Evolutionary conservation across 2,888 invertebrate species (phyloP), one percentile per base, ranked within the genome.

Genomic region (Aporophyla nigra): DNA sequence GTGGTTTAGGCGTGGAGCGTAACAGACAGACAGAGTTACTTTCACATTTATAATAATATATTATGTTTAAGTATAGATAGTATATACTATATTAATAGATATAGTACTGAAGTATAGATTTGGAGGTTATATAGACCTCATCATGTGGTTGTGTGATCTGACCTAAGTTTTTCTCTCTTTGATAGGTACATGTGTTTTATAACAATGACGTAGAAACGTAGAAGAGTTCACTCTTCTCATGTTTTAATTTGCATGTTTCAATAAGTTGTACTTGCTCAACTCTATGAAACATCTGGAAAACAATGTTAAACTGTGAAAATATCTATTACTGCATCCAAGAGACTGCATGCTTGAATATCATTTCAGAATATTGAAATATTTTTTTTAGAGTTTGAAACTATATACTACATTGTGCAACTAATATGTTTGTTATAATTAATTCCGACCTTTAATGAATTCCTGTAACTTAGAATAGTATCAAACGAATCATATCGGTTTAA

Each of bases 281-380:
- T 66, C 58, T 59, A 40, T 59, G 54, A 40, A 59, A 80, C 63
- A 74, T 61, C 14, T 59, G 66, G 61, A 71, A 82, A 73, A 75
- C 76, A 71, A 81, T 72, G 73, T 81, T 81, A 84, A 85, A 65
- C 82, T 71, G 76, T 74, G 78, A 80, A 80, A 86, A 85, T 85
- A 78, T 59, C 27, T 46, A 59, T 72, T 75, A 62, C 54, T 71
- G 4, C 27, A 49, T 51, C 51, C 59, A 43, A 53, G 58, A 72
- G 19, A 62, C n/a, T 51, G 33, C 54, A 67, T 71, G 49, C 54
- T 70, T 71, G 49, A 59, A 75, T 80, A 33, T 51, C 49, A 75
- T 66, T 80, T 51, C 51, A 59, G 43, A 62, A 68, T 53, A 63
- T 21, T 68, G 54, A 24, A 16, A 53, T 46, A 56, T 14, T 66